Conservation (phyloP, 1,140 invertebrate genomes). For the Popillia japonica region DNA sequence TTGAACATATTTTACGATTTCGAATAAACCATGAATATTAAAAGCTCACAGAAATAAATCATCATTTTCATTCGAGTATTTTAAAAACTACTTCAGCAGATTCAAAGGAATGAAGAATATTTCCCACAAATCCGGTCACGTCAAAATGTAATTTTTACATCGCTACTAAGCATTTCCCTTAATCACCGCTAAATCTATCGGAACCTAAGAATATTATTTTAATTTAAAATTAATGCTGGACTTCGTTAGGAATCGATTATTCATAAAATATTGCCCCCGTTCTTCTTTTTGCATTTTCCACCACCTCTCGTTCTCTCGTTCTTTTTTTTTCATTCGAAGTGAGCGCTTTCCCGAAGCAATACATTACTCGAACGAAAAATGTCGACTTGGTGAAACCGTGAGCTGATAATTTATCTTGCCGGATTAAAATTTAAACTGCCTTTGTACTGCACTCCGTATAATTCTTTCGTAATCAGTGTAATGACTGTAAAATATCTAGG, state of each 20-base stretch:
- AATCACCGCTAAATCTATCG: conserved; percentile 4
- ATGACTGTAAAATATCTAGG: conserved; percentile 32
- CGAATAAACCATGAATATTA: background rate
- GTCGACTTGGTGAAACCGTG: conserved; percentile 27
- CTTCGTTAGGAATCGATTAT: conserved; percentile 32
- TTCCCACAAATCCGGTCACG: background rate
- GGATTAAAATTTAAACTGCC: conserved; percentile 30
- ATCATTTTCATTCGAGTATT: background rate
- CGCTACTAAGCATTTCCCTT: background rate
- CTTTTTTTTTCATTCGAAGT: background rate
- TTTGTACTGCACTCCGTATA: conserved; percentile 33
- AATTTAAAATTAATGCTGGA: conserved; percentile 29
- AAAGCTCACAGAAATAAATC: background rate
- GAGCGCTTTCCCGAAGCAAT: conserved; percentile 9
- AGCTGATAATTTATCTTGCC: conserved; percentile 32
- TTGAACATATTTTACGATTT: background rate
- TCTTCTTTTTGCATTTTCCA: background rate
- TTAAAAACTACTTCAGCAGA: background rate
- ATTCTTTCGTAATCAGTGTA: conserved; percentile 34
- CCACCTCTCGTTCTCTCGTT: background rate
- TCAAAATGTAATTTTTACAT: background rate
- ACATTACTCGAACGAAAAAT: conserved; percentile 25
- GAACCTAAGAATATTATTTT: conserved; percentile 17
- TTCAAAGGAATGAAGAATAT: background rate
- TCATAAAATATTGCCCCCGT: conserved; percentile 18